phyloP scores from a whole-genome alignment of 2,888 invertebrate species.

The Schizaphis graminum region DNA sequence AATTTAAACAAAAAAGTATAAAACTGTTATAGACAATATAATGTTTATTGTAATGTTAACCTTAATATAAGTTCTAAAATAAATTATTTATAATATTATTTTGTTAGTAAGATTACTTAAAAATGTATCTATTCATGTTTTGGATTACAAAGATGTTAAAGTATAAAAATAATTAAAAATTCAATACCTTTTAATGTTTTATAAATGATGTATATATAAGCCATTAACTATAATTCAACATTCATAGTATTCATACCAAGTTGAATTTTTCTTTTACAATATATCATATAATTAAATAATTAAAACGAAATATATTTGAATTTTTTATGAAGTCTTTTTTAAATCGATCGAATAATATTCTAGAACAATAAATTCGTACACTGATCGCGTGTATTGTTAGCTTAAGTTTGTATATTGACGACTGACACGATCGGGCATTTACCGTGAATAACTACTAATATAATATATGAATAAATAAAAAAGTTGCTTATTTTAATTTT shows the following conservation, averaged over 20 bases:
- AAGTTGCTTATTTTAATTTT: not conserved
- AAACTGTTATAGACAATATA: not conserved
- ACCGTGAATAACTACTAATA: not conserved
- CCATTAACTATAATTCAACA: not conserved
- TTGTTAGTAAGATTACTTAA: not conserved
- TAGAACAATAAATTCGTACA: not conserved
- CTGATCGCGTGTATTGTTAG: not conserved
- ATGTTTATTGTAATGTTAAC: not conserved
- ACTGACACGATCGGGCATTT: not conserved
- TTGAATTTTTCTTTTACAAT: not conserved
- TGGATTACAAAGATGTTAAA: not conserved
- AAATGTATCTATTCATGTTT: not conserved
- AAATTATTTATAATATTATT: not conserved
- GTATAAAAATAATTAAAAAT: not conserved
- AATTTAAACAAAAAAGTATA: not conserved
- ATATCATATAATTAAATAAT: not conserved
- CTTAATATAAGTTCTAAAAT: not conserved
- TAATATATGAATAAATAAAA: not conserved
- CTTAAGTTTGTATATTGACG: not conserved
- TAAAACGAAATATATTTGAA: not conserved
- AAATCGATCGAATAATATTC: not conserved
- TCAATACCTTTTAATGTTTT: not conserved
- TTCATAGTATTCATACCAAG: not conserved
- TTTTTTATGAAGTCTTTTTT: not conserved
- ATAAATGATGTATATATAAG: not conserved